Evolutionary conservation across 2,113 vertebrate species (phyloP), one percentile per base, ranked within the genome.

Genomic region (Kobus ellipsiprymnus): DNA sequence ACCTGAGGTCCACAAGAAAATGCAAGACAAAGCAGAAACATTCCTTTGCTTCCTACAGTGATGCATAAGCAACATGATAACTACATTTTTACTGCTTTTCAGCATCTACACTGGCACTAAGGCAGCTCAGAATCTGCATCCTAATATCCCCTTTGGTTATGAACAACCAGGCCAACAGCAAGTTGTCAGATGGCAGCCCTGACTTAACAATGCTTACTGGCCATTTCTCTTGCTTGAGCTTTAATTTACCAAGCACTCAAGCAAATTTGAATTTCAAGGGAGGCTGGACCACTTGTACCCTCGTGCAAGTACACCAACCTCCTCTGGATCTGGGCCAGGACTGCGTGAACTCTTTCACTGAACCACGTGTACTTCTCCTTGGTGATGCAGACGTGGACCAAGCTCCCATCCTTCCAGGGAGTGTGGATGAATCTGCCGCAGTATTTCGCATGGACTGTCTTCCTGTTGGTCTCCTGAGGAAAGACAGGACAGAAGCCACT

Each of bases 361-460:
- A 99, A 99, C 83, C 98, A 97, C 48, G 80, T 98, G 96, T 81
- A 99, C 62, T 98, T 99, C 90, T 99, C 99, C 84, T 98, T 95
- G 92, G 98, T 98, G 36, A 99, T 97, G 80, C 98, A 98, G 5
- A 99, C 44, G 0, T 99, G 99, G 80, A 99, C 98, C 74, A 99
- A 94, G 87, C 98, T 99, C 48, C 99, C 99, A 96, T 99, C 99
- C 97, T 99, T 99, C 99, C 99, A 99, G 50, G 97, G 94, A 30
- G 98, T 97, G 12, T 99, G 98, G 57, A 98, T 91, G 98, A 99
- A 99, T 46, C 96, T 98, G 74, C 97, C 97, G 88, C 99, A 99
- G 90, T 99, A 99, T 96, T 99, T 99, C 36, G 99, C 99, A 87
- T 99, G 95, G 95, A 99, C 94, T 93, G 98, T 83, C 94, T 99